These are phyloP conservation scores for Tonatia bakeri DNA, from an alignment of 2,113 vertebrate genomes.

Conservation along the genomic window DNA sequence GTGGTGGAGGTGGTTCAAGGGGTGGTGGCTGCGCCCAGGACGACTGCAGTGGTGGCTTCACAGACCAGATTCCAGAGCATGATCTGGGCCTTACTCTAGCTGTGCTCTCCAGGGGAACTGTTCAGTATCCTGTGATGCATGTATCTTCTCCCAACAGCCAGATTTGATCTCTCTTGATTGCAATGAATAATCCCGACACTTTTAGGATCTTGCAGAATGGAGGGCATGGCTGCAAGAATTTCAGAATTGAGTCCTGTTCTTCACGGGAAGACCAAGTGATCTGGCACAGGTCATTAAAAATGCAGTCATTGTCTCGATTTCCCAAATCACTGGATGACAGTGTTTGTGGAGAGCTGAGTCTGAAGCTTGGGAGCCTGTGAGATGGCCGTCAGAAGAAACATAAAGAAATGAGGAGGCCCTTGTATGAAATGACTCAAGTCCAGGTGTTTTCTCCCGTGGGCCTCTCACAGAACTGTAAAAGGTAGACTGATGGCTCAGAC, in stretches of 20 bases:
- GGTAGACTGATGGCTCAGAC: neutral
- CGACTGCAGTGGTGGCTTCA: rapidly evolving
- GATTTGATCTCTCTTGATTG: neutral
- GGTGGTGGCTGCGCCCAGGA: neutral
- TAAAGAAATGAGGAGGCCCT: neutral
- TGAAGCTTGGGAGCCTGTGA: neutral
- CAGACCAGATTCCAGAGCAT: neutral
- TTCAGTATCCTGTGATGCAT: neutral
- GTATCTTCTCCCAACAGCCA: neutral
- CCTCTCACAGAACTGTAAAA: neutral
- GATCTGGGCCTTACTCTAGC: neutral
- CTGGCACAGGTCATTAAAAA: neutral
- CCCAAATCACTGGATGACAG: neutral
- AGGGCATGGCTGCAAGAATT: neutral
- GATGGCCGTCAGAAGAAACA: neutral
- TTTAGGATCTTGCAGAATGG: neutral
- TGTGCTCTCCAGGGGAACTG: neutral
- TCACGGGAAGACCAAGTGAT: neutral
- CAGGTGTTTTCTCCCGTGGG: neutral
- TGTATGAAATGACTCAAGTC: neutral
- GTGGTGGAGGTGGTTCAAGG: neutral
- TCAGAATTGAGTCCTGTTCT: neutral
- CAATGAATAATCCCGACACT: neutral
- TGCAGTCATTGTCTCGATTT: neutral
- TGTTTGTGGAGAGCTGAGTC: neutral